These are phyloP conservation scores for Anseranas semipalmata DNA, from an alignment of 2,113 vertebrate species.

Conservation along the genomic window DNA sequence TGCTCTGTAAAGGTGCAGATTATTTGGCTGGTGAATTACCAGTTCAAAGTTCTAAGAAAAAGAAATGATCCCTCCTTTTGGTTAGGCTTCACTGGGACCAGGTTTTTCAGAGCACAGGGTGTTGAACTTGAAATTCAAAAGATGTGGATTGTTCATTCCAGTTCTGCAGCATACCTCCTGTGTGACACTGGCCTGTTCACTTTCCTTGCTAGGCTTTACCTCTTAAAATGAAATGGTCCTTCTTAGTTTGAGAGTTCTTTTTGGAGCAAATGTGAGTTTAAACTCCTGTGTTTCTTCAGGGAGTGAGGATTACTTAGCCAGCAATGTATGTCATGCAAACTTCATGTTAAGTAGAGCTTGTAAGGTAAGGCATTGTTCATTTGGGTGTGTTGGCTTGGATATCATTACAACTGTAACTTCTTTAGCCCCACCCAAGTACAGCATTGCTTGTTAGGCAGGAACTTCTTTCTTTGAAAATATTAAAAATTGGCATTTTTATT, in stretches of 20 bases:
- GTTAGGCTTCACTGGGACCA: neutral
- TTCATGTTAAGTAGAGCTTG: neutral
- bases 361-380: slow-evolving; percentile 63
- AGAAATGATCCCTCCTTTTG: neutral
- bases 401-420: slow-evolving; percentile 52
- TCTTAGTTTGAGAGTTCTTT: neutral
- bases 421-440: slow-evolving; percentile 59
- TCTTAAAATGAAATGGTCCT: neutral
- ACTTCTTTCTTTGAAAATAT: neutral
- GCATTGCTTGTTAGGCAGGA: slow-evolving; percentile 42
- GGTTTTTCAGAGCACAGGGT: neutral
- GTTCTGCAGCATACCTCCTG: neutral
- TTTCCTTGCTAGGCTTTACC: neutral
- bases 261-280: neutral
- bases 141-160: neutral
- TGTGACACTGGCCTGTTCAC: neutral
- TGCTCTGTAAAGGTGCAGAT: neutral
- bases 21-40: neutral
- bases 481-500: neutral
- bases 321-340: neutral
- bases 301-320: neutral
- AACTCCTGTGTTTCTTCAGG: neutral
- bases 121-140: neutral
- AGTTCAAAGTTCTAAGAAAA: neutral
- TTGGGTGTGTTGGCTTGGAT: slow-evolving; percentile 75